Base-by-base conservation (phyloP, 1,140 invertebrate genomes). In the Bombyx mandarina region DNA sequence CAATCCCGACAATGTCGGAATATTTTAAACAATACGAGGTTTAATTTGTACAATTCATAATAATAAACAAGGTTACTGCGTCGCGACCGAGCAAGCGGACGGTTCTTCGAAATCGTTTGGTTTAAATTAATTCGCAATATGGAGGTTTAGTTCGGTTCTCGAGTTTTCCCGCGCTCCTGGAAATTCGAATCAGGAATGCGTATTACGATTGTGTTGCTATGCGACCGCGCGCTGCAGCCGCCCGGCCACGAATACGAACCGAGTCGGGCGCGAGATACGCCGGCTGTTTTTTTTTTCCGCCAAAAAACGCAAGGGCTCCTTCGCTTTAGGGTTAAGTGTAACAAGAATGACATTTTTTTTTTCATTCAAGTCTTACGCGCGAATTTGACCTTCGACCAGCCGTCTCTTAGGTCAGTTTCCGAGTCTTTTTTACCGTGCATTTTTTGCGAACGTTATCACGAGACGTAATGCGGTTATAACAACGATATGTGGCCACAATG, bases 231-330 rank as follows among this genome's bases (percentile, higher is more conserved):
- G 70, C 65, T 69, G 63, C 83, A 80, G 74, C 76, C 75, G 79
- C 70, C 63, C 55, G 73, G 74, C 75, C 57, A 75, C 75, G 79
- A 86, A 82, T 86, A 82, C 72, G 63, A 61, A 54, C 55, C 67
- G 61, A 3, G 45, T 48, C 61, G 65, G 62, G 63, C 65, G 59
- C 67, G 67, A 67, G 67, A 70, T 68, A 60, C 55, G 52, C 58
- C 58, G 56, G 26, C 26, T 35, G 26, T 35, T 60, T 52, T 72
- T 83, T 82, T 80, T 82, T 83, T 82, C 69, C 65, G 77, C 77
- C 78, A 82, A 86, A 86, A 84, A 86, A 77, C 79, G 73, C 75
- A 79, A 82, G 77, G 77, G 75, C 71, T 75, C 74, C 70, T 72
- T 55, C 67, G 65, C 47, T 75, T 73, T 81, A 76, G 81, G 79